phyloP scores from a whole-genome alignment of 2,888 invertebrate species.

The Polymixis lichenea region DNA sequence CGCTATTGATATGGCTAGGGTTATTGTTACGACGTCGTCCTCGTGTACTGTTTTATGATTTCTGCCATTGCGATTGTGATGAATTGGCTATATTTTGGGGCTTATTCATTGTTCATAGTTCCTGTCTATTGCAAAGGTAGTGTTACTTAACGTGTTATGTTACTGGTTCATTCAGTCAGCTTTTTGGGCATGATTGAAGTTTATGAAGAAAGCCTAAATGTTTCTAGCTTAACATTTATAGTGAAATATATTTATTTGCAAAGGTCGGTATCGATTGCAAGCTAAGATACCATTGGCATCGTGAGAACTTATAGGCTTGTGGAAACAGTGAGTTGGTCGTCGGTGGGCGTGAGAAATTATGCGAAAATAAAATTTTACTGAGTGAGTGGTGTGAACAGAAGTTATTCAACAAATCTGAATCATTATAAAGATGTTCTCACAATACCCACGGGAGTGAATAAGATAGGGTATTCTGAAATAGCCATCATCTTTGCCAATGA shows the following conservation, averaged over 20 bases:
- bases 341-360: constrained; percentile 42
- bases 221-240: neutral
- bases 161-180: neutral
- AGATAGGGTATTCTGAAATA: neutral
- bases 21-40: constrained; percentile 54
- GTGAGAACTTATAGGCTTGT: constrained; percentile 43
- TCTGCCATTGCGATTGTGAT: constrained; percentile 58
- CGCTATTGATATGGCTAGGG: constrained; percentile 80
- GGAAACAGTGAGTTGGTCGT: neutral
- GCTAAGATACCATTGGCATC: constrained; percentile 27
- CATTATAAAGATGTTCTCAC: constrained; percentile 30
- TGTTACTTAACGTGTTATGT: neutral
- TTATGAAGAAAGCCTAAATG: neutral
- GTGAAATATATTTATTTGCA: constrained; percentile 29
- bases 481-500: neutral
- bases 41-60: constrained; percentile 64
- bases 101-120: constrained; percentile 40
- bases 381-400: constrained; percentile 11
- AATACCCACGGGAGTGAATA: constrained; percentile 34
- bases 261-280: constrained; percentile 6
- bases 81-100: constrained; percentile 55
- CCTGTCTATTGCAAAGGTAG: constrained; percentile 11
- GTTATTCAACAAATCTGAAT: constrained; percentile 24
- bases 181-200: no score
- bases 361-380: constrained; percentile 30